phyloP scores from a whole-genome alignment of 2,888 invertebrate species.

The Chirona hameri region DNA sequence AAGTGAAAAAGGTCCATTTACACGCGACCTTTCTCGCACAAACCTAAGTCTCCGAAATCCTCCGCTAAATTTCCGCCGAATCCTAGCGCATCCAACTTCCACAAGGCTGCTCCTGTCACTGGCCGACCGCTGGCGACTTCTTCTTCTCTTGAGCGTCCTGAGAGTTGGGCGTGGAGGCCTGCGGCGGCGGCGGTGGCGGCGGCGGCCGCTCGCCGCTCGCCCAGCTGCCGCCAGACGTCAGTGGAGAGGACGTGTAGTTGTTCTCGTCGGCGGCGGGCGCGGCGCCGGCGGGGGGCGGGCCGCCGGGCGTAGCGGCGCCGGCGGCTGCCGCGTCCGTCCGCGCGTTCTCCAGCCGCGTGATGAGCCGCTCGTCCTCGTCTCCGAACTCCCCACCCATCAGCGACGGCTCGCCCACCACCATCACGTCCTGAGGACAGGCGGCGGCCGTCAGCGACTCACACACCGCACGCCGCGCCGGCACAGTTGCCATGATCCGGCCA shows the following conservation, averaged over 20 bases:
- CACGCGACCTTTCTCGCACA: too few species aligned
- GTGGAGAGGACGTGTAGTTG: slow-evolving; percentile 8
- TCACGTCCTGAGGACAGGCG: slow-evolving; percentile 74
- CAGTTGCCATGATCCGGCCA: too few species aligned
- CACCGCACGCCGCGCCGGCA: too few species aligned
- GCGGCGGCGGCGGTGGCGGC: too few species aligned
- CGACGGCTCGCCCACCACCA: slow-evolving; percentile 99
- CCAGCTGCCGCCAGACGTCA: slow-evolving; percentile 4
- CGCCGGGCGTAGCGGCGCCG: too few species aligned
- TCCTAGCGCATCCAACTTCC: too few species aligned
- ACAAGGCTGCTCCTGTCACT: neutral
- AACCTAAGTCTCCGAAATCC: too few species aligned
- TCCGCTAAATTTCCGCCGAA: too few species aligned
- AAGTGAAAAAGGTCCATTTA: too few species aligned
- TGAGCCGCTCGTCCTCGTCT: slow-evolving; percentile 97
- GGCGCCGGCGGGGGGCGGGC: too few species aligned
- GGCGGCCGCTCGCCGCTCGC: neutral
- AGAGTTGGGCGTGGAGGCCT: slow-evolving; percentile 27
- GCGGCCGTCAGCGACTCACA: too few species aligned
- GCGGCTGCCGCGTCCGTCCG: too few species aligned
- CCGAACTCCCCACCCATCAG: slow-evolving; percentile 99
- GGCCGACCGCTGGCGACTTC: neutral
- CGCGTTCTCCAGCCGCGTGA: slow-evolving; percentile 96
- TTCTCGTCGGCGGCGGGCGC: neutral
- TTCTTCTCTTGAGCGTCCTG: slow-evolving; percentile 9